Conservation (phyloP, 2,888 invertebrate genomes). For the Drosophila birchii region DNA sequence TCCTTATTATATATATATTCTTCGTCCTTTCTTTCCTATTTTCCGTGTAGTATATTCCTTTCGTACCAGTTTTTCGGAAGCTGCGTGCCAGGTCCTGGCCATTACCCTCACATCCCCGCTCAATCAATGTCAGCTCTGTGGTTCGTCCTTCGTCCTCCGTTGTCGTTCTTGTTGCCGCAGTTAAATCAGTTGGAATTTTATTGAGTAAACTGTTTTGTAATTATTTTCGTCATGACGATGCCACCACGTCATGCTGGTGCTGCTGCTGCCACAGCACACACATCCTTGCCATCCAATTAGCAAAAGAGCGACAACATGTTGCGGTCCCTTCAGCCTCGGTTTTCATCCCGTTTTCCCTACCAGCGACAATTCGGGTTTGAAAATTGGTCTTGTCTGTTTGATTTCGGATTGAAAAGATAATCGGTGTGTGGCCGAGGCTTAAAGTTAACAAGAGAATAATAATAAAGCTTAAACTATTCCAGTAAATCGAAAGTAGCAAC, state of each 20-base stretch:
- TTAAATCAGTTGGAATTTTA: constrained; percentile 75
- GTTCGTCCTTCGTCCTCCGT: constrained; percentile 17
- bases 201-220: constrained; percentile 76
- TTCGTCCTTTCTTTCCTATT: constrained; percentile 3
- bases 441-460: too few species aligned
- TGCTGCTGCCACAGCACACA: not conserved
- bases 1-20: not conserved
- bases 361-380: constrained; percentile 6
- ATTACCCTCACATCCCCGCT: constrained; percentile 62
- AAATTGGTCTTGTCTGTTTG: constrained; percentile 16
- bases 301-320: constrained; percentile 73
- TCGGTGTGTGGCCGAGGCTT: not conserved
- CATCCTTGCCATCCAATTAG: constrained; percentile 58
- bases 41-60: not conserved
- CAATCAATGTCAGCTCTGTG: constrained; percentile 70
- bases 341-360: not conserved
- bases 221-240: constrained; percentile 66
- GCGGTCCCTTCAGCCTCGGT: constrained; percentile 52
- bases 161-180: constrained; percentile 46
- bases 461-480: too few species aligned
- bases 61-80: constrained; percentile 2
- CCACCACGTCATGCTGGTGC: constrained; percentile 27
- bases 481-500: too few species aligned
- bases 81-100: constrained; percentile 31
- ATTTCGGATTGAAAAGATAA: not conserved